phyloP scores from a whole-genome alignment of 1,140 invertebrate species.

The Drosophila truncata region DNA sequence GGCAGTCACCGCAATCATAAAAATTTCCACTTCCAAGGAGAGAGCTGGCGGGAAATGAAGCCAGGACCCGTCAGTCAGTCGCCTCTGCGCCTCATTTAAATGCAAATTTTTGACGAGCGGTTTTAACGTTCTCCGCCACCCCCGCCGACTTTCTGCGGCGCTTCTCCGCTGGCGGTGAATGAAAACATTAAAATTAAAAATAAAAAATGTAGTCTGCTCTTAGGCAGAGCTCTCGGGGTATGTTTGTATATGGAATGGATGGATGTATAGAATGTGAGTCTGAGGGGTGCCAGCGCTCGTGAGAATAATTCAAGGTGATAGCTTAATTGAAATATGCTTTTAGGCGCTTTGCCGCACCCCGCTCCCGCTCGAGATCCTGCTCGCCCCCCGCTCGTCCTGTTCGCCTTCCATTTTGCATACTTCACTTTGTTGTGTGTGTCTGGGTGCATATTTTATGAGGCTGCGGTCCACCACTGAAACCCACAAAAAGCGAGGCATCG shows the following conservation, averaged over 20 bases:
- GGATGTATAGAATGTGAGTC: conserved; percentile 6
- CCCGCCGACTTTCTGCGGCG: conserved; percentile 28
- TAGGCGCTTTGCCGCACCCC: conserved; percentile 74
- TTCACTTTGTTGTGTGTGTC: conserved; percentile 72
- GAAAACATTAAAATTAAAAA: conserved; percentile 84
- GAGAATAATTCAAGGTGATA: conserved; percentile 85
- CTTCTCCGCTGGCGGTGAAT: conserved; percentile 56
- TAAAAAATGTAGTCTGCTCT: conserved; percentile 68
- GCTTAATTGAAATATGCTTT: conserved; percentile 85
- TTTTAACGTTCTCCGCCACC: conserved; percentile 68
- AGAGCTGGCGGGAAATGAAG: conserved; percentile 26
- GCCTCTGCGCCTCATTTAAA: conserved; percentile 82
- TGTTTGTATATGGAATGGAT: conserved; percentile 23
- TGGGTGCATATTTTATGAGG: conserved; percentile 78
- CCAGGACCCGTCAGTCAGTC: conserved; percentile 68
- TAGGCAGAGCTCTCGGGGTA: conserved; percentile 41
- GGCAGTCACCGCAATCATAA: conserved; percentile 84
- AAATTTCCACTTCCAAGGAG: conserved; percentile 62
- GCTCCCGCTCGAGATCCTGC: too few relatives aligned
- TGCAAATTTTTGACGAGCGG: conserved; percentile 83
- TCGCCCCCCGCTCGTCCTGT: not conserved
- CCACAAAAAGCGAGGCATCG: conserved; percentile 32
- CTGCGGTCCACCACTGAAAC: conserved; percentile 70
- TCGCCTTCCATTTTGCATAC: conserved; percentile 67
- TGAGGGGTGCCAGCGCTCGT: conserved; percentile 56